These are phyloP conservation scores for Rhizoglyphus robini DNA, from an alignment of 1,140 invertebrate genomes.

Conservation along the genomic window DNA sequence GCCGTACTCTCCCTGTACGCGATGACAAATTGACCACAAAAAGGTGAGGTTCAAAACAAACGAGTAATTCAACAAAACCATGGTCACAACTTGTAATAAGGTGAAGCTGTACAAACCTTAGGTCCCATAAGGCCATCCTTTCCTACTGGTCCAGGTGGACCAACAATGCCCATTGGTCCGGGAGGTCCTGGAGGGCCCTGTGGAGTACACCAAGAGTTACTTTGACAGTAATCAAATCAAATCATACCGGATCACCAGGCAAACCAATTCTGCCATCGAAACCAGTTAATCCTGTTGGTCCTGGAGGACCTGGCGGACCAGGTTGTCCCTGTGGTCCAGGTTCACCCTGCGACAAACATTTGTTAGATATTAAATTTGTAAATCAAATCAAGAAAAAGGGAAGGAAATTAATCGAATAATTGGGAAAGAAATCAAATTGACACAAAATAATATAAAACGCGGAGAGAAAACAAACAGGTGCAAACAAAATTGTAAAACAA, in stretches of 20 bases:
- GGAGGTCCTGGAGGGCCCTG: constrained; percentile 23
- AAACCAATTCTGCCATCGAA: constrained; percentile 51
- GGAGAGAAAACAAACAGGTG: constrained; percentile 22
- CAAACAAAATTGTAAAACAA: constrained; percentile 12
- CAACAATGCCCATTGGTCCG: constrained; percentile 21
- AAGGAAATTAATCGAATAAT: neutral
- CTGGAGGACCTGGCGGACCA: constrained; percentile 54
- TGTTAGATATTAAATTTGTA: constrained; percentile 14
- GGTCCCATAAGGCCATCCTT: constrained; percentile 45
- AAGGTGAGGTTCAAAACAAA: no score
- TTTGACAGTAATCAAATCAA: constrained; percentile 18
- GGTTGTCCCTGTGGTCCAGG: constrained; percentile 64
- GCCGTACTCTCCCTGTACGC: no score
- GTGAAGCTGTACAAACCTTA: constrained; percentile 48
- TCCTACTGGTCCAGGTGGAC: constrained; percentile 33
- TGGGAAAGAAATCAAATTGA: neutral
- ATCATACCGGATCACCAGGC: constrained; percentile 27
- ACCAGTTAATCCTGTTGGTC: constrained; percentile 62
- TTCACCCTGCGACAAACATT: constrained; percentile 51
- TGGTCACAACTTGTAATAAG: no score
- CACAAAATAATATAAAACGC: constrained; percentile 22
- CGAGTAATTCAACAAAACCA: no score
- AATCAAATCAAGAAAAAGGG: neutral
- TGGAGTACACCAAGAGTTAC: neutral
- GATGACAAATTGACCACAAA: no score